Evolutionary conservation across 2,888 invertebrate genomes (phyloP).

Genomic region (Drosophila meridiana): DNA sequence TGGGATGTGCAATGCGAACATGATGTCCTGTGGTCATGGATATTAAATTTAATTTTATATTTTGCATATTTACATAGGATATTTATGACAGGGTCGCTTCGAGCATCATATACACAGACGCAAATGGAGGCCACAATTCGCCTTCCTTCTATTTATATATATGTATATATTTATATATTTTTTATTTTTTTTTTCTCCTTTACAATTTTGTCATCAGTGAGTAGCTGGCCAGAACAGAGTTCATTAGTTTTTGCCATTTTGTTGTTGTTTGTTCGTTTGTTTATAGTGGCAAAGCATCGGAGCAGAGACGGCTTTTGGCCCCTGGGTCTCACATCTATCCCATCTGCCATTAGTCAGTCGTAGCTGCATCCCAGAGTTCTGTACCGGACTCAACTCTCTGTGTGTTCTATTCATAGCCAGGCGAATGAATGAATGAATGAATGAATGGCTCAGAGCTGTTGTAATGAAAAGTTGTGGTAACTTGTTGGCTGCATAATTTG

Average conservation of each 20-base stretch:
- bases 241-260: conserved; percentile 66
- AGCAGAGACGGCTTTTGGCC: conserved; percentile 17
- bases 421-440: conserved; percentile 19
- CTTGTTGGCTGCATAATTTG: conserved; percentile 51
- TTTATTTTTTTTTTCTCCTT: conserved; percentile 8
- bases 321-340: conserved; percentile 16
- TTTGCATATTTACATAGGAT: conserved; percentile 58
- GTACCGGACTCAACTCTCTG: not conserved
- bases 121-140: conserved; percentile 30
- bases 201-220: conserved; percentile 44
- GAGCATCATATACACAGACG: conserved; percentile 1
- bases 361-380: conserved; percentile 2
- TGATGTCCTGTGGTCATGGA: conserved; percentile 35
- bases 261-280: conserved; percentile 23
- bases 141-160: not conserved
- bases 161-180: not conserved
- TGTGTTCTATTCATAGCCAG: conserved; percentile 27
- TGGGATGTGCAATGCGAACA: conserved; percentile 9
- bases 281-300: conserved; percentile 42
- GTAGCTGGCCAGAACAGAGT: conserved; percentile 54
- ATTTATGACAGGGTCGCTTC: conserved; percentile 42
- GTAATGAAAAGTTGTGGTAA: conserved; percentile 69
- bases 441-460: conserved; percentile 53
- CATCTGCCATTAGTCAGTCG: conserved; percentile 32
- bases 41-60: conserved; percentile 62